phyloP scores from a whole-genome alignment of 1,140 invertebrate genomes.

The Drosophila seguyi region DNA sequence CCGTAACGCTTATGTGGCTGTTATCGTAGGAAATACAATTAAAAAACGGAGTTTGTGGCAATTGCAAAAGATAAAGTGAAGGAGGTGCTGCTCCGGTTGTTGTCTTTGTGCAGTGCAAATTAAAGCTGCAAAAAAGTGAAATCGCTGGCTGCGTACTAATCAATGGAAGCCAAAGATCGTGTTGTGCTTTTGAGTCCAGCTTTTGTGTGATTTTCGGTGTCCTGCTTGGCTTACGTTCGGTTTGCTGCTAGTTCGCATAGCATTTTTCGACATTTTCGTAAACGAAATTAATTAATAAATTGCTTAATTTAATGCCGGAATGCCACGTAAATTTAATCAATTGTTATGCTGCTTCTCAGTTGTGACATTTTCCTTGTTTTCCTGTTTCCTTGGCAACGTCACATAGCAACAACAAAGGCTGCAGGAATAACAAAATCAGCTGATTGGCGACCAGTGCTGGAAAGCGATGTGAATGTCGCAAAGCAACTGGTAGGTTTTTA shows the following conservation, averaged over 20 bases:
- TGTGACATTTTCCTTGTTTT: conserved; percentile 61
- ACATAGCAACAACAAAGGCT: conserved; percentile 64
- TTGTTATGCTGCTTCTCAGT: conserved; percentile 53
- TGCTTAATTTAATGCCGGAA: background rate
- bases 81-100: conserved; percentile 1
- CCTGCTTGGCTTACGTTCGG: conserved; percentile 49
- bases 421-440: conserved; percentile 53
- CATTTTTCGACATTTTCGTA: conserved; percentile 59
- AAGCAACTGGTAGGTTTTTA: conserved; percentile 29
- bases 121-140: conserved; percentile 20
- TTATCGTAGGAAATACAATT: background rate
- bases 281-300: background rate
- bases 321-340: conserved; percentile 65
- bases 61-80: conserved; percentile 15
- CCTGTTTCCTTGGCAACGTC: conserved; percentile 38
- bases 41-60: background rate
- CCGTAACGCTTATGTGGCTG: conserved; percentile 3
- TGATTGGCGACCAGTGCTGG: conserved; percentile 41
- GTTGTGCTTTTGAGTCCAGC: background rate
- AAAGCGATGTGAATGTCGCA: background rate
- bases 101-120: conserved; percentile 13
- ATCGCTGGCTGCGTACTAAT: conserved; percentile 35
- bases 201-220: background rate
- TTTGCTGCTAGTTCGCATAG: conserved; percentile 48
- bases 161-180: conserved; percentile 22